These are phyloP conservation scores for Lycaon pictus DNA, from an alignment of 2,113 vertebrate genomes.

Conservation along the genomic window DNA sequence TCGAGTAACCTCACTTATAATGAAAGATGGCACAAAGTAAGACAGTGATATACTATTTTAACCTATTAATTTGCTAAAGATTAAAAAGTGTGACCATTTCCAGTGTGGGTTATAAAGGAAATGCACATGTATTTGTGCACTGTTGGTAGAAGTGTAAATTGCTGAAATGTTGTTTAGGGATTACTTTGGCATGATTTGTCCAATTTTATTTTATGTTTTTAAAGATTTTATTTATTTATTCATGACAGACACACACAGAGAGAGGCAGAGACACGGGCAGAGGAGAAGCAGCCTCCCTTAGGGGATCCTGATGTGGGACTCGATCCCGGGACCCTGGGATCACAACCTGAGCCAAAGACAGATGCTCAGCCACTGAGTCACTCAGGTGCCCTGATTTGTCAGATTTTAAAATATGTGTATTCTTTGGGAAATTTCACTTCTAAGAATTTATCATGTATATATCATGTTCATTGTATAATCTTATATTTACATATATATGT, in stretches of 20 bases:
- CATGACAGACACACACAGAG: too few species aligned
- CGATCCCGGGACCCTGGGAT: too few species aligned
- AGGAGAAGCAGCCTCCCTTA: too few species aligned
- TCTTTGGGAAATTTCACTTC: not conserved
- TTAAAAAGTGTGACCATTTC: not conserved
- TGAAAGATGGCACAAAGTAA: not conserved
- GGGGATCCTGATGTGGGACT: too few species aligned
- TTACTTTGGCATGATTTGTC: not conserved
- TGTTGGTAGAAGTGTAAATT: not conserved
- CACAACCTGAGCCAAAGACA: too few species aligned
- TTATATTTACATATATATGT: not conserved
- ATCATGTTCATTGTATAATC: not conserved
- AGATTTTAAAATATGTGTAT: not conserved
- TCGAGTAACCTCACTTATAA: not conserved
- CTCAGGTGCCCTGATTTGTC: not conserved
- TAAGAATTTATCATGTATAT: not conserved
- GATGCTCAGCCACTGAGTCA: too few species aligned
- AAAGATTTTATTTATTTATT: too few species aligned
- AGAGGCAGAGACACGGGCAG: too few species aligned
- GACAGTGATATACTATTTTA: not conserved
- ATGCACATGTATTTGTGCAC: not conserved
- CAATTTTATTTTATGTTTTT: not conserved
- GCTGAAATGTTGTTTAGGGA: slow-evolving; percentile 11
- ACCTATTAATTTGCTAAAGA: not conserved
- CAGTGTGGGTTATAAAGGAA: not conserved